Conservation (phyloP, 2,113 vertebrate genomes). For the Eleginops maclovinus region DNA sequence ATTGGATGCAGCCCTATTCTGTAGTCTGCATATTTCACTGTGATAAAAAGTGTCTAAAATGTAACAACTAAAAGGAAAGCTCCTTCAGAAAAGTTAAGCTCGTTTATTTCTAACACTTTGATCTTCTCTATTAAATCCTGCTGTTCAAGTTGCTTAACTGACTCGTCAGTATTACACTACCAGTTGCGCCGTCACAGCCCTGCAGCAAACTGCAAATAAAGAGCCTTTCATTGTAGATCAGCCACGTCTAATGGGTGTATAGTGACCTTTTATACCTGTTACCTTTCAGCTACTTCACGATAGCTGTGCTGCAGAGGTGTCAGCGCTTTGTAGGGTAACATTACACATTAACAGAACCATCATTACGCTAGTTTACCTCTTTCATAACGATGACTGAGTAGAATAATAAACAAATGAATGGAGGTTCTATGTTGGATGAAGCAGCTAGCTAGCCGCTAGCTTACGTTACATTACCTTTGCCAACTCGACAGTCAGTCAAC, state of each 20-base stretch:
- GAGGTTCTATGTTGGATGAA: not conserved
- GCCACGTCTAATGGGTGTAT: slow-evolving; percentile 48
- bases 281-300: not conserved
- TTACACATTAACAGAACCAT: not conserved
- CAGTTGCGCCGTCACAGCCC: slow-evolving; percentile 53
- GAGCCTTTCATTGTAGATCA: slow-evolving; percentile 54
- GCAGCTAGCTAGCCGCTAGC: slow-evolving; percentile 12
- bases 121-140: not conserved
- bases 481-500: slow-evolving; percentile 63
- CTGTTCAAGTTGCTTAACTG: no score
- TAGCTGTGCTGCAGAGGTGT: not conserved
- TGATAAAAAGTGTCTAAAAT: not conserved
- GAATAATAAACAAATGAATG: slow-evolving; percentile 26
- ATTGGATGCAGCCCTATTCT: not conserved
- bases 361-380: not conserved
- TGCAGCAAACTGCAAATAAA: slow-evolving; percentile 38
- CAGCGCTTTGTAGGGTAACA: accelerated
- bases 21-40: not conserved
- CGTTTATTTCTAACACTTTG: not conserved
- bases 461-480: slow-evolving; percentile 60
- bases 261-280: slow-evolving; percentile 5
- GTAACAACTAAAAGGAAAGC: not conserved
- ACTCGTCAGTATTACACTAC: not conserved
- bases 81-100: not conserved
- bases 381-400: no score